Evolutionary conservation across 2,797 vertebrate genomes (phyloP), one percentile per base, ranked within the genome.

Genomic region (Ataeniobius toweri): DNA sequence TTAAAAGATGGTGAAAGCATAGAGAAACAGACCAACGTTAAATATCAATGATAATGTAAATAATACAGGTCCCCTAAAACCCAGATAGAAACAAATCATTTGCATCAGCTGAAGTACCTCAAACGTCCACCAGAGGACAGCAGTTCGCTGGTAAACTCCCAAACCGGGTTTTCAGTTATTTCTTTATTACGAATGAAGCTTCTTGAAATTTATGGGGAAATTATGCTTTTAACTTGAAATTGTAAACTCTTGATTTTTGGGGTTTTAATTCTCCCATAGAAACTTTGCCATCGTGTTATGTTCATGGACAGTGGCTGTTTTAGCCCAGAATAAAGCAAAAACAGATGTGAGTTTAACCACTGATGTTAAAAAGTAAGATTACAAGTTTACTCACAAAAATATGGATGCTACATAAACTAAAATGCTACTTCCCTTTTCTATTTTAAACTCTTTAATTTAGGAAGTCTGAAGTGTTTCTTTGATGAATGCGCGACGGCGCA

Each of bases 51-150:
- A 67, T 41, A 0, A 44, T 67, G 22, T 13, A 24, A 41, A 67
- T 65, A 39, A 36, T 3, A 36, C 0, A 39, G 24, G 26, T 9
- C 26, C 46, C 26, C 7, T 51, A 6, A 18, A 48, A 16, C 24
- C n/a, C 12, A n/a, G 24, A 69, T n/a, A 48, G 14, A 46, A 69
- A 69, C 39, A 12, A 22, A 18, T 69, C 14, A 10, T 50, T 36
- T 31, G 7, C 20, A 36, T 51, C 3, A 65, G 12, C 28, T 26
- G 31, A 50, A 70, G 31, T 65, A 46, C 28, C 39, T 56, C 1
- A 31, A 39, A 50, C 10, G 0, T 68, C 78, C 81, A 84, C 58
- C 3, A 84, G 80, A 74, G 78, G 75, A 63, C 78, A 82, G 73
- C 73, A 61, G 56, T 24, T 61, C 24, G n/a, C 59, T 28, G 59